Base-by-base conservation (phyloP, 2,797 vertebrate genomes). In the Enteromius viviparus region DNA sequence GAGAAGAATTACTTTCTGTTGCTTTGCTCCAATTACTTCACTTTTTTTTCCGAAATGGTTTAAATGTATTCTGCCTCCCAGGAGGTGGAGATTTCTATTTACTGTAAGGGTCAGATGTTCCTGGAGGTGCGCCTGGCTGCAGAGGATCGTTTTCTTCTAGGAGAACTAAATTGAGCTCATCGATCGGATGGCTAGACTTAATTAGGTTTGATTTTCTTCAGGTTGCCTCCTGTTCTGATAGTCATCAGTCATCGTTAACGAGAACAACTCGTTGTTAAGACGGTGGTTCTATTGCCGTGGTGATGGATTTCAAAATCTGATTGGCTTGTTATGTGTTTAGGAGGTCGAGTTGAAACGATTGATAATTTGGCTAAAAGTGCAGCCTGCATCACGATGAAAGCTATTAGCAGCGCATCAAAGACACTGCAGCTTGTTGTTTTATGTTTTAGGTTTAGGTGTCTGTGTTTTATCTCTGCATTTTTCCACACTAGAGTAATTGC, bases 111-210 rank as follows among this genome's bases (percentile, higher is more conserved):
- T 84, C 76, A 26, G 11, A 29, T 66, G 74, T 34, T 82, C 75
- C 53, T 64, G 15, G 23, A 49, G 64, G 12, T 60, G 45, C 14
- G 78, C 65, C 80, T 66, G 68, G 70, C 82, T 69, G 62, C 51
- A 65, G 64, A 29, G 78, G 84, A 81, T 82, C 87, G 85, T 72
- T 66, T 70, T 58, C 53, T 81, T 84, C 71, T 68, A 3, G 40
- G 76, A 80, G 82, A 68, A 77, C 68, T 49, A 51, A 45, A 87
- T 23, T 76, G 32, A 76, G 64, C 68, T 51, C 32, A 91, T 81
- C 85, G 87, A 91, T 89, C 72, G 34, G 49, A 64, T 60, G 80
- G 8, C 14, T n/a, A 80, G 62, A 85, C 81, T 82, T 87, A 88
- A 88, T 90, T 89, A 78, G 60, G 14, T 87, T 87, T 82, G 72